Evolutionary conservation across 2,888 invertebrate genomes (phyloP).

Genomic region (Leptarthrus brevirostris): DNA sequence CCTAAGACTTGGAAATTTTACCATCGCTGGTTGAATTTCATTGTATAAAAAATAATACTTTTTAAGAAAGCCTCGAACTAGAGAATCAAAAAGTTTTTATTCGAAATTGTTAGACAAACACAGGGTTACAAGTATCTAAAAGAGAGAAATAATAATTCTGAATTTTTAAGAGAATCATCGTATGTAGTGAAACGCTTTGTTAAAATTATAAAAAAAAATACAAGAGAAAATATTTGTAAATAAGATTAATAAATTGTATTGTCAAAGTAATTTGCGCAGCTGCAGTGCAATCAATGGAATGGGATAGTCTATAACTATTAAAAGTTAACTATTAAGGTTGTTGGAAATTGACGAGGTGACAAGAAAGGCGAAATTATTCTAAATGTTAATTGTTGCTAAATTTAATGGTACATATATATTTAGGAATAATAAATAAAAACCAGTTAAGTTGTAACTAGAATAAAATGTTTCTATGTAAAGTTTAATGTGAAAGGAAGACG

Average conservation of each 20-base stretch:
- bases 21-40: constrained; percentile 35
- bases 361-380: constrained; percentile 51
- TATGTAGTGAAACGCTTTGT: constrained; percentile 45
- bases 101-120: constrained; percentile 45
- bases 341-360: constrained; percentile 14
- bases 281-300: background rate
- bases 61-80: constrained; percentile 36
- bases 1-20: constrained; percentile 7
- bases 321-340: constrained; percentile 38
- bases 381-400: constrained; percentile 54
- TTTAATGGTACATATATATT: constrained; percentile 44
- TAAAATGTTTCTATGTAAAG: constrained; percentile 44
- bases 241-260: constrained; percentile 1
- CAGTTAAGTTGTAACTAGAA: constrained; percentile 34
- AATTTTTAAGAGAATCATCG: constrained; percentile 36
- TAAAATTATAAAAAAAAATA: constrained; percentile 31
- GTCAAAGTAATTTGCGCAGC: constrained; percentile 3
- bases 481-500: constrained; percentile 35
- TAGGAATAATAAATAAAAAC: constrained; percentile 32
- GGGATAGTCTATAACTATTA: constrained; percentile 7
- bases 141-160: constrained; percentile 36
- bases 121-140: constrained; percentile 45
- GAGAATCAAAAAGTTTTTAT: constrained; percentile 25
- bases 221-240: constrained; percentile 34
- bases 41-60: constrained; percentile 9